Evolutionary conservation across 2,888 invertebrate species (phyloP).

Genomic region (Andrena marginata): DNA sequence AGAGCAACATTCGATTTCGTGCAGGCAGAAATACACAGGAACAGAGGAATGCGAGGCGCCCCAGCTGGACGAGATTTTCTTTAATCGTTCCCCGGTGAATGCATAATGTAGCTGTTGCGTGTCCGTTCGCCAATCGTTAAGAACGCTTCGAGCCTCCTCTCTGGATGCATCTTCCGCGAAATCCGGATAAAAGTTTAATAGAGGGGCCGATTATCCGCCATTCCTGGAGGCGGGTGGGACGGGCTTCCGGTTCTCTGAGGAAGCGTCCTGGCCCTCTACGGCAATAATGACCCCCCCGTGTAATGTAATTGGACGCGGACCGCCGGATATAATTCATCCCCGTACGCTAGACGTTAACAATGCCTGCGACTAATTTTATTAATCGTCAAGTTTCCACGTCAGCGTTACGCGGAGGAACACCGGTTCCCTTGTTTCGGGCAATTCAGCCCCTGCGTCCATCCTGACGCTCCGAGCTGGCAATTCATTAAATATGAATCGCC

Average conservation of each 20-base stretch:
- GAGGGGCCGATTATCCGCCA: constrained; percentile 33
- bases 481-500: no score
- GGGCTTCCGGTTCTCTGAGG: constrained; percentile 41
- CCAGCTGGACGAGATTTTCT: constrained; percentile 8
- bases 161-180: neutral
- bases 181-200: constrained; percentile 40
- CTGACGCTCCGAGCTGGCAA: no score
- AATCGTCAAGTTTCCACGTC: constrained; percentile 10
- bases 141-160: neutral
- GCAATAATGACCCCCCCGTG: constrained; percentile 34
- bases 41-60: neutral
- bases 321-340: constrained; percentile 47
- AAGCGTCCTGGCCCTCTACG: constrained; percentile 18
- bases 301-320: constrained; percentile 54
- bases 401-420: neutral
- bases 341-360: constrained; percentile 1
- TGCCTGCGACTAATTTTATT: constrained; percentile 38
- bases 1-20: neutral
- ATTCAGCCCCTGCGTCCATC: no score
- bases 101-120: constrained; percentile 27
- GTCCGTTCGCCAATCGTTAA: constrained; percentile 19
- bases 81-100: constrained; percentile 12
- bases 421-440: neutral
- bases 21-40: neutral
- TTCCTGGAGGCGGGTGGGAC: constrained; percentile 37